Evolutionary conservation across 2,797 vertebrate genomes (phyloP), one percentile per base, ranked within the genome.

Genomic region (Characodon lateralis): DNA sequence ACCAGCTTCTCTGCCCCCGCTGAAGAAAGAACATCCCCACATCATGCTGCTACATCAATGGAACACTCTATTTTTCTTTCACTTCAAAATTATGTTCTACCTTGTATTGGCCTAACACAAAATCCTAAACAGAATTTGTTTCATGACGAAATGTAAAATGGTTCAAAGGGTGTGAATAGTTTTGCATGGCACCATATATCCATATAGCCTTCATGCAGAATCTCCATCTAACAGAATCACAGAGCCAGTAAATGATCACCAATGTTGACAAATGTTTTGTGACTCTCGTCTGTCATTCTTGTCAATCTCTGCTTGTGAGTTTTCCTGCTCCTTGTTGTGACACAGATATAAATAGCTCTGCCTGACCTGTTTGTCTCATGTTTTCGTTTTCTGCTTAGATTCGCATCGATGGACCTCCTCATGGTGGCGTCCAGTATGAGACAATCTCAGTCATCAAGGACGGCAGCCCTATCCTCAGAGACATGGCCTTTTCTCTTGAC

Each of bases 401-500:
- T 72, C 97, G 98, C 28, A 97, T 98, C 0, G 98, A 99, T 28
- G 98, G 98, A 0, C 97, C 98, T 61, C 97, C 97, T 24, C 93
- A 97, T 41, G 97, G 97, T 0, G 97, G 97, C 0, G 95, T 97
- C 84, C 98, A 98, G 87, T 99, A 99, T 0, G 98, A 99, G 93
- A 97, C 96, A 0, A 85, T 99, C 81, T 87, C 95, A 0, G 96
- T 98, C 75, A 96, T 98, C 91, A 97, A 97, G 92, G 97, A 99
- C 1, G 96, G 97, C 71, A 97, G 97, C 90, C 94, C 96, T 0
- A 87, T 99, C 82, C 97, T 99, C 78, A 92, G 96, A 76, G 98
- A 99, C 85, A 99, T 99, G 97, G 98, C 97, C 83, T 99, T 99
- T 93, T 99, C 98, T 41, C 92, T 93, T 0, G 96, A 99, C 87